Base-by-base conservation (phyloP, 2,888 invertebrate genomes). In the Drosophila melanosoma region DNA sequence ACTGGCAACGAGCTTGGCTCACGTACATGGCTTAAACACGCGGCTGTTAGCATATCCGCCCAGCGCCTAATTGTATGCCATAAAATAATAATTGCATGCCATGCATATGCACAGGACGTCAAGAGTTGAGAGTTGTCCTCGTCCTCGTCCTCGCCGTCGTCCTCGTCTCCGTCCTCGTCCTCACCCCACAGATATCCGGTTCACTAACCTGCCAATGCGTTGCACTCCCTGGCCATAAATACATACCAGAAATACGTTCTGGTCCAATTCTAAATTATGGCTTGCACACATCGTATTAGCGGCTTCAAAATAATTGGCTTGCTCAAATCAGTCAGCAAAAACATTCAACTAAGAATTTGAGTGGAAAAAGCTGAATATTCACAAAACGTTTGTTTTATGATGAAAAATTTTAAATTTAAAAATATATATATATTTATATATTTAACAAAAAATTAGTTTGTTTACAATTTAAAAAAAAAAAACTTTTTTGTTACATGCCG, bases 51-150 rank as follows among this genome's bases (percentile, higher is more conserved):
- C 69, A 81, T 69, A 76, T 78, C 65, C 82, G 69, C 45, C 69
- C 72, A 70, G 75, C 78, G 74, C 82, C 83, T 90, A 90, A 90
- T 87, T 90, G 83, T 86, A 82, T 82, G 90, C 90, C 74, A 87
- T 90, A 82, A 87, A 88, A 88, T 88, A 90, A 85, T 90, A 90
- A 90, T 87, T 87, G 88, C 82, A 85, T 65, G 82, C 80, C 74
- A 77, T 81, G 87, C 83, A 88, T 84, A 85, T 82, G 85, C 76
- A 74, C 42, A 74, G 66, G 63, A 52, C 56, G 52, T 56, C 54
- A 29, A 12, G 17, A 51, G 26, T 51, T 35, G 33, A 26, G 29
- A 51, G 51, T 42, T 51, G 15, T 45, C 23, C 15, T 15, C 45
- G 15, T 8, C 23, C 15, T 45, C 12, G 20, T 23, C 45, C 12